phyloP scores from a whole-genome alignment of 2,797 vertebrate genomes.

The Lophius americanus region DNA sequence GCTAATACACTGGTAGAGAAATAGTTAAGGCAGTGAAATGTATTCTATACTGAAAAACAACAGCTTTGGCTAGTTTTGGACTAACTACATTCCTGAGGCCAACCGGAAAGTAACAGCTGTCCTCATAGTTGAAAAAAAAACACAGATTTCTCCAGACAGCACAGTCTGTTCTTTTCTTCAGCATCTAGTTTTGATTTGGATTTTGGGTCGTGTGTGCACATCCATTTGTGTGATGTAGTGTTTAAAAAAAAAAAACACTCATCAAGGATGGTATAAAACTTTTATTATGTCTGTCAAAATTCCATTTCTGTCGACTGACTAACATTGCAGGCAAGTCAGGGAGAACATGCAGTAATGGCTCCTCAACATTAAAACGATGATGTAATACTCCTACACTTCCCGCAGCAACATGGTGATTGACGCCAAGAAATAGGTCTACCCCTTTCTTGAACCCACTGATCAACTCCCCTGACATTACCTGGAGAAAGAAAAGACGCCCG shows the following conservation, averaged over 20 bases:
- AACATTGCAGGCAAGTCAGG: constrained; percentile 1
- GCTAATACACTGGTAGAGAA: not conserved
- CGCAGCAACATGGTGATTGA: constrained; percentile 26
- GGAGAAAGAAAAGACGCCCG: constrained; percentile 25
- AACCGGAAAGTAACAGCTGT: constrained; percentile 38
- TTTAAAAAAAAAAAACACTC: too few relatives aligned
- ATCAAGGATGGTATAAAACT: not conserved
- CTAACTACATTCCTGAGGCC: constrained; percentile 13
- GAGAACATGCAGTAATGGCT: constrained; percentile 10
- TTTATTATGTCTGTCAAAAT: constrained; percentile 17
- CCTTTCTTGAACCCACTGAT: constrained; percentile 37
- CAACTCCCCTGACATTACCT: constrained; percentile 19
- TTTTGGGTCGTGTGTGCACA: too few relatives aligned
- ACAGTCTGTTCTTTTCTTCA: constrained; percentile 51
- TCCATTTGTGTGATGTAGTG: too few relatives aligned
- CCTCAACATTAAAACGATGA: constrained; percentile 37
- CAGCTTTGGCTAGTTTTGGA: constrained; percentile 27
- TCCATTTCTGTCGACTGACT: constrained; percentile 10
- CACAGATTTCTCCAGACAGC: constrained; percentile 33
- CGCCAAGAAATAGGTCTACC: constrained; percentile 32
- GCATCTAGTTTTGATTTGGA: constrained; percentile 30
- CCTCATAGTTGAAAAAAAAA: constrained; percentile 29
- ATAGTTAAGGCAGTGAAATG: not conserved
- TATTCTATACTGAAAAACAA: constrained; percentile 4
- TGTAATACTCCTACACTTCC: constrained; percentile 24